phyloP scores from a whole-genome alignment of 2,888 invertebrate species.

The Eubasilissa splendida region DNA sequence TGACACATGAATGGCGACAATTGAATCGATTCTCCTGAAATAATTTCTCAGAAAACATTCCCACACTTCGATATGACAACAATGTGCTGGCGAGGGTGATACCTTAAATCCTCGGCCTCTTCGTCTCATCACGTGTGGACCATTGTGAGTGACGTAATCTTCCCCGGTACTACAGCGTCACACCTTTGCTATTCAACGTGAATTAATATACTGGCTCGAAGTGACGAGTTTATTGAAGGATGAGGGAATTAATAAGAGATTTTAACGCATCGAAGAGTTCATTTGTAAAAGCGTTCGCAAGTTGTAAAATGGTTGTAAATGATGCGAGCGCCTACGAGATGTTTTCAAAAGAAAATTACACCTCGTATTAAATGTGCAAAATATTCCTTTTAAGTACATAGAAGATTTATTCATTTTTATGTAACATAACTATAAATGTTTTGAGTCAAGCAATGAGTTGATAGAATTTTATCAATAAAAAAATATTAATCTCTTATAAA shows the following conservation, averaged over 20 bases:
- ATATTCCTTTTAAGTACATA: too few species aligned
- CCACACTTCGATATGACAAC: conserved; percentile 30
- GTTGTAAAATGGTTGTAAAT: background rate
- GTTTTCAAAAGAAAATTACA: background rate
- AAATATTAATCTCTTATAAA: too few species aligned
- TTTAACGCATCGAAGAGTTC: conserved; percentile 19
- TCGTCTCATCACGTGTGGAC: conserved; percentile 46
- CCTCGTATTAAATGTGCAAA: background rate
- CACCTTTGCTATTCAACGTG: conserved; percentile 44
- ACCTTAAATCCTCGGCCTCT: conserved; percentile 34
- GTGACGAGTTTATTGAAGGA: conserved; percentile 44
- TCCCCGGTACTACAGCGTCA: conserved; percentile 22
- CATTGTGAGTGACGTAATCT: conserved; percentile 51
- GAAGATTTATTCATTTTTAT: too few species aligned
- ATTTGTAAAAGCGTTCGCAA: conserved; percentile 4
- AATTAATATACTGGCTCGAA: conserved; percentile 49
- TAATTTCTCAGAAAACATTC: conserved; percentile 29
- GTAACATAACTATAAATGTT: too few species aligned
- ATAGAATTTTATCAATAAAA: too few species aligned
- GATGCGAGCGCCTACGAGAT: background rate
- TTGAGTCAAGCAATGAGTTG: too few species aligned
- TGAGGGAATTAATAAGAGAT: conserved; percentile 39
- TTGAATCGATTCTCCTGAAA: background rate
- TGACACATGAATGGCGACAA: conserved; percentile 3
- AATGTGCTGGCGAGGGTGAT: conserved; percentile 27